Evolutionary conservation across 2,797 vertebrate species (phyloP).

Genomic region (Arvicola amphibius): DNA sequence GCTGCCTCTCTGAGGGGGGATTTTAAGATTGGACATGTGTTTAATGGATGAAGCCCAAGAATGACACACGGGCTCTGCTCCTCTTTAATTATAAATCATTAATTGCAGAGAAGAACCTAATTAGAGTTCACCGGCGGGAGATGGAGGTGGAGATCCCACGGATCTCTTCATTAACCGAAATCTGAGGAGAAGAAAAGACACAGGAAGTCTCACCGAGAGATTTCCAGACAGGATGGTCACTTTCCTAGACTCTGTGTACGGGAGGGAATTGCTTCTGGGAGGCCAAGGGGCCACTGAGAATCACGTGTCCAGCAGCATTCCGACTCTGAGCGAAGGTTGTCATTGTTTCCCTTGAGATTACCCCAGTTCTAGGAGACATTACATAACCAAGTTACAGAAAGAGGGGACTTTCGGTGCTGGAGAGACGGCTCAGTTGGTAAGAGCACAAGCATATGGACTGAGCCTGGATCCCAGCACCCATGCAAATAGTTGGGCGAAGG

Average conservation of each 20-base stretch:
- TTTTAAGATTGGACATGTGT: constrained; percentile 79
- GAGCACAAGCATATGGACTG: not conserved
- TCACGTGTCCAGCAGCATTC: not conserved
- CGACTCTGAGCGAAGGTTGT: not conserved
- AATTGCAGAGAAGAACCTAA: constrained; percentile 65
- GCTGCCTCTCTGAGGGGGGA: constrained; percentile 69
- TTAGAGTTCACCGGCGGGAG: constrained; percentile 64
- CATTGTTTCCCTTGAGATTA: not conserved
- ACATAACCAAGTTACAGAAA: not conserved
- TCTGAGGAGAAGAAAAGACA: constrained; percentile 43
- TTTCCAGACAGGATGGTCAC: not conserved
- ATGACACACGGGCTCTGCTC: constrained; percentile 57
- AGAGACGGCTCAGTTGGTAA: not conserved
- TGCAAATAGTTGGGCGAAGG: too few species aligned
- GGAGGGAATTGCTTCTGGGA: not conserved
- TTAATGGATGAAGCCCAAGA: constrained; percentile 77
- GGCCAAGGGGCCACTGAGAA: not conserved
- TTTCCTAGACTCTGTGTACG: not conserved
- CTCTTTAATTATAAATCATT: constrained; percentile 62
- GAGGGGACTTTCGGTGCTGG: not conserved
- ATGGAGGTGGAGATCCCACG: not conserved
- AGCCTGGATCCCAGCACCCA: not conserved
- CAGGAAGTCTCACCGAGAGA: not conserved
- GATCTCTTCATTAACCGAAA: constrained; percentile 59
- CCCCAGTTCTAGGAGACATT: not conserved